phyloP scores from a whole-genome alignment of 1,140 invertebrate species.

The Amyelois transitella region DNA sequence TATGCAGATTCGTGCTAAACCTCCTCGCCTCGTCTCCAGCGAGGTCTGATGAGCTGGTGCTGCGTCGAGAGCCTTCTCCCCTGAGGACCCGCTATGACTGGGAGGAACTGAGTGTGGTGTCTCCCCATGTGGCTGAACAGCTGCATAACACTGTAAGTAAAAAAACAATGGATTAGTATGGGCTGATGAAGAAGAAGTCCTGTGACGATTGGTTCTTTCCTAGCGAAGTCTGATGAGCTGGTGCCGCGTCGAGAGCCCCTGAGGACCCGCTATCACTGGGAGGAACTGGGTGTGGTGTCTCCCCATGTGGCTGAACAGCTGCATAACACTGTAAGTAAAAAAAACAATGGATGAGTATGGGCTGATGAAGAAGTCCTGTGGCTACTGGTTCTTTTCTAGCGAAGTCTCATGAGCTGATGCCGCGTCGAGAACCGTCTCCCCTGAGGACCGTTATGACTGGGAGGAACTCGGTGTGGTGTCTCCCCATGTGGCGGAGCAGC shows the following conservation, averaged over 20 bases:
- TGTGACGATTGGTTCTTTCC: constrained; percentile 45
- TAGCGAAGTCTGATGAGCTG: constrained; percentile 26
- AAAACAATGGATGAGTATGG: too few species aligned
- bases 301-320: constrained; percentile 46
- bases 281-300: constrained; percentile 44
- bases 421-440: constrained; percentile 41
- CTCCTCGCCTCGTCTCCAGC: constrained; percentile 43
- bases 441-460: constrained; percentile 53
- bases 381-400: constrained; percentile 42
- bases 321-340: constrained; percentile 55
- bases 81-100: constrained; percentile 49
- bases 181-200: too few species aligned
- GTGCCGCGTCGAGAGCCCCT: constrained; percentile 41
- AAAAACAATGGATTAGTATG: too few species aligned
- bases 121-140: constrained; percentile 42
- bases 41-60: constrained; percentile 28
- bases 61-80: constrained; percentile 41
- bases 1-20: constrained; percentile 48
- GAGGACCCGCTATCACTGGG: constrained; percentile 52
- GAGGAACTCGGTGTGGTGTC: constrained; percentile 49
- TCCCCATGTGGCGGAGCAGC: constrained; percentile 40
- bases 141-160: constrained; percentile 57
- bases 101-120: constrained; percentile 49
- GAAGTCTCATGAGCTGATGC: constrained; percentile 28
- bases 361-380: too few species aligned